These are phyloP conservation scores for Bedellia somnulentella DNA, from an alignment of 2,888 invertebrate species.

Conservation along the genomic window DNA sequence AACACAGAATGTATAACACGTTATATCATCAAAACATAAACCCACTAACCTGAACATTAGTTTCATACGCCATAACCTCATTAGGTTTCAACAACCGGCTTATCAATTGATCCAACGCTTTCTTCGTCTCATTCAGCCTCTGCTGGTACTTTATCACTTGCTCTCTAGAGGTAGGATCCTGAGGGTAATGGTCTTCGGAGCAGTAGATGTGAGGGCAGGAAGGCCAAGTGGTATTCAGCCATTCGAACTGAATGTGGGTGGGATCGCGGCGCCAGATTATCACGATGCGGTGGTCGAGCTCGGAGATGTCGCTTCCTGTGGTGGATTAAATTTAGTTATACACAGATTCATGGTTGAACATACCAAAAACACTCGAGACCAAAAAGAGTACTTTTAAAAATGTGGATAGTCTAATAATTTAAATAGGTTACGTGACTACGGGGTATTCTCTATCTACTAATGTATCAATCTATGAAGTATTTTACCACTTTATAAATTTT, in stretches of 20 bases:
- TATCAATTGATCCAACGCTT: conserved; percentile 72
- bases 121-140: conserved; percentile 70
- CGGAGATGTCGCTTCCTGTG: conserved; percentile 48
- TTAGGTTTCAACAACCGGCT: conserved; percentile 70
- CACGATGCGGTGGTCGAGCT: conserved; percentile 73
- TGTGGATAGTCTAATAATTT: no score
- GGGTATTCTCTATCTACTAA: no score
- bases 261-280: conserved; percentile 89
- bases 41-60: conserved; percentile 75
- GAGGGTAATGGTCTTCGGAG: conserved; percentile 16
- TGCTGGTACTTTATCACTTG: conserved; percentile 32
- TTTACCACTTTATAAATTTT: no score
- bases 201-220: conserved; percentile 52
- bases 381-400: no score
- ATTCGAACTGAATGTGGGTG: conserved; percentile 87
- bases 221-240: conserved; percentile 76
- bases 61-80: conserved; percentile 77
- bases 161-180: conserved; percentile 18
- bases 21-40: no score
- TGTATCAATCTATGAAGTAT: no score
- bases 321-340: conserved; percentile 9
- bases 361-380: no score
- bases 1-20: no score
- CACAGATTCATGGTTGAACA: no score
- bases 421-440: no score